Conservation (phyloP, 2,797 vertebrate species). For the Chloroceryle amazona region DNA sequence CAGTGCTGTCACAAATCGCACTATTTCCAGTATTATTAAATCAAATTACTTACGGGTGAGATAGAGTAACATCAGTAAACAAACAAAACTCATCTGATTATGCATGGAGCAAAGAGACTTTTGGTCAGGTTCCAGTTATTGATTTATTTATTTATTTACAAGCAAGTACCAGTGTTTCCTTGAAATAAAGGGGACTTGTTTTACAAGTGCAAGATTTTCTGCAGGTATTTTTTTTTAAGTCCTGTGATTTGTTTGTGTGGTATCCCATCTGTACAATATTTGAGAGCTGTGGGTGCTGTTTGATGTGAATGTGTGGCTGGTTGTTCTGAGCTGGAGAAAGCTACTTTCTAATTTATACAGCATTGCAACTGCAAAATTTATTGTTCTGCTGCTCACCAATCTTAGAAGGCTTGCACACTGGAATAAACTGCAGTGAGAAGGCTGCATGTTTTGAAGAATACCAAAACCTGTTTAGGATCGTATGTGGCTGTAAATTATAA, state of each 20-base stretch:
- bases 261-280: not conserved
- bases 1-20: conserved; percentile 8
- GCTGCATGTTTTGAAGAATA: not conserved
- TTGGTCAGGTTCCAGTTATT: not conserved
- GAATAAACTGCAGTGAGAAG: not conserved
- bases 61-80: conserved; percentile 40
- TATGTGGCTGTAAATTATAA: not conserved
- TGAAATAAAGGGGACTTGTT: not conserved
- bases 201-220: not conserved
- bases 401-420: not conserved
- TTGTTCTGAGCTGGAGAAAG: not conserved
- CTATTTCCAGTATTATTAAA: conserved; percentile 50
- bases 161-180: not conserved
- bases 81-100: conserved; percentile 20
- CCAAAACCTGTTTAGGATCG: not conserved
- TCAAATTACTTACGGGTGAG: conserved; percentile 57
- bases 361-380: not conserved
- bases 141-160: no score
- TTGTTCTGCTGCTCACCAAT: not conserved
- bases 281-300: not conserved
- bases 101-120: not conserved
- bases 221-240: not conserved
- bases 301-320: not conserved
- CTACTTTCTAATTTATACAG: not conserved
- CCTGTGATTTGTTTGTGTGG: not conserved